Base-by-base conservation (phyloP, 1,140 invertebrate species). In the Globodera rostochiensis region DNA sequence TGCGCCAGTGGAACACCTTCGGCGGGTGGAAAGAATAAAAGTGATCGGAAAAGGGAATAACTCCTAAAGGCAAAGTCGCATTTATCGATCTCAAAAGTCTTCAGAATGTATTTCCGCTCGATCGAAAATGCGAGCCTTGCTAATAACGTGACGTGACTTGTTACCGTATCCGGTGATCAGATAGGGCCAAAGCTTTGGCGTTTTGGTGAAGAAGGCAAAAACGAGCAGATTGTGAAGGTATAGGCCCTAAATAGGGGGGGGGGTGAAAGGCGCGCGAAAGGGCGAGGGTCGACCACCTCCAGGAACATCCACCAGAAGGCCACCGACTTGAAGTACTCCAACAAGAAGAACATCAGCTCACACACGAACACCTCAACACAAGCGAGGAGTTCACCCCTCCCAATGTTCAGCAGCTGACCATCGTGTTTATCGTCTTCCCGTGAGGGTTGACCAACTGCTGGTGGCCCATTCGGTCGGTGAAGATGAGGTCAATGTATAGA, bases 301-400 rank as follows among this genome's bases (percentile, higher is more conserved):
- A 96, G 93, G 86, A 96, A 95, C 95, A 96, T 96, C 95, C 95
- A 96, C 93, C 94, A 94, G 87, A 96, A 96, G 93, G 95, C 95
- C 0, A 94, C 94, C 0, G 95, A 95, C 81, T 94, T 93, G 0
- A 94, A 93, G 89, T 96, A 96, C 90, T 96, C 95, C 84, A 96
- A 87, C 1, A 95, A 90, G 0, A 94, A 92, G 87, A 94, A 95
- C 73, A 93, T 93, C 0, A 92, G 91, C 88, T 96, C 94, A 87
- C 95, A 95, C 0, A 96, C 90, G 66, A 94, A 92, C 0, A 90
- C 93, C 95, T 96, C 91, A 6, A 92, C 88, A 77, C 36, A 69
- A 77, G 13, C 9, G 9, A 8, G n/a, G 3, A 45, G 36, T 71
- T 71, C 9, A 45, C 8, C 36, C n/a, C 36, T 70, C 19, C n/a